A percentile compares a stretch with the other conserved stretches of the same genome.
Conservation (phyloP, 2,797 vertebrate species). For the Sarcophilus harrisii region DNA sequence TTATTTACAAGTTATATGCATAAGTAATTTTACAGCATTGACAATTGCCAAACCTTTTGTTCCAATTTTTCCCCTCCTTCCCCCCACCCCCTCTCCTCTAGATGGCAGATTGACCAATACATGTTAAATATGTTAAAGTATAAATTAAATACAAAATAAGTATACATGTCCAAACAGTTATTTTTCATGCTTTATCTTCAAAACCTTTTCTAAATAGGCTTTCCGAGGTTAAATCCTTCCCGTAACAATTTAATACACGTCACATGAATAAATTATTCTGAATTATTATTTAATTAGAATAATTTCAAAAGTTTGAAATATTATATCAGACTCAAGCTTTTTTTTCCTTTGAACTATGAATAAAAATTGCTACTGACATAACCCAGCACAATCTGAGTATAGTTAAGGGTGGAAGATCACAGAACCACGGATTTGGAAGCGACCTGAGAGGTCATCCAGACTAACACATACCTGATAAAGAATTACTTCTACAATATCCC, state of each 20-base stretch:
- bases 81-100: too few species aligned
- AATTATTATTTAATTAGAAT: constrained; percentile 32
- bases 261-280: constrained; percentile 22
- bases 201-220: constrained; percentile 37
- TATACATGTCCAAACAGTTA: too few species aligned
- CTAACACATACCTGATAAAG: background rate
- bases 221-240: constrained; percentile 36
- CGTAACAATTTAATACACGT: constrained; percentile 6
- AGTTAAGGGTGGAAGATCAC: background rate
- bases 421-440: background rate
- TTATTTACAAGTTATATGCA: too few species aligned
- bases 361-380: background rate
- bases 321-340: background rate
- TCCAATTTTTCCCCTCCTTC: too few species aligned
- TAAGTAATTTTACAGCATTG: too few species aligned
- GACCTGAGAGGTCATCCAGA: background rate
- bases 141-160: too few species aligned
- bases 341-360: background rate
- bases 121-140: too few species aligned
- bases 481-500: background rate
- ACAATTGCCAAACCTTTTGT: too few species aligned
- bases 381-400: background rate
- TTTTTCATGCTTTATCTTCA: constrained; percentile 1
- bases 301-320: constrained; percentile 17
- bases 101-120: too few species aligned